Evolutionary conservation across 2,113 vertebrate genomes (phyloP).

Genomic region (human): DNA sequence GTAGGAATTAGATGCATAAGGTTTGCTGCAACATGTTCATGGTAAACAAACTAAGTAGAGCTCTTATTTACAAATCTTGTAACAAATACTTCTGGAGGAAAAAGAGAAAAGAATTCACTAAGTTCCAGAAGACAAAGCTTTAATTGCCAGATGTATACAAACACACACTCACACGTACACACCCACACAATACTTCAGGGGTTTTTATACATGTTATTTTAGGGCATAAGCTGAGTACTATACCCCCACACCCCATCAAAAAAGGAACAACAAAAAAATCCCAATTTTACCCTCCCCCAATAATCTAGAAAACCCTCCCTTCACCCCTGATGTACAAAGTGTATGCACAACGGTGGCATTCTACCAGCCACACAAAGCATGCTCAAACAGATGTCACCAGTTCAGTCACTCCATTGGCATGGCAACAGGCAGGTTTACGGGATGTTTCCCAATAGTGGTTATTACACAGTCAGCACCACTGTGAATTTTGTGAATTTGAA

Average conservation of each 20-base stretch:
- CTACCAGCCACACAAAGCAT: slow-evolving; percentile 81
- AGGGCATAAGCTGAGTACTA: slow-evolving; percentile 82
- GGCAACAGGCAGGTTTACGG: slow-evolving; percentile 75
- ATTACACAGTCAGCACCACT: slow-evolving; percentile 79
- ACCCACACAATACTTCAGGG: slow-evolving; percentile 78
- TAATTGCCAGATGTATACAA: slow-evolving; percentile 77
- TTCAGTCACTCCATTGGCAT: slow-evolving; percentile 65
- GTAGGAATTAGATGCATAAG: slow-evolving; percentile 70
- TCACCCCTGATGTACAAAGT: slow-evolving; percentile 85
- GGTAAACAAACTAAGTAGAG: slow-evolving; percentile 83
- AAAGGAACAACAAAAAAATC: slow-evolving; percentile 63
- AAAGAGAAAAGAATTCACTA: slow-evolving; percentile 73
- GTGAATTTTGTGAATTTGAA: slow-evolving; percentile 70
- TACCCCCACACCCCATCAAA: slow-evolving; percentile 74
- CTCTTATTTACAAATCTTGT: slow-evolving; percentile 87
- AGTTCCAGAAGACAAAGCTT: slow-evolving; percentile 80
- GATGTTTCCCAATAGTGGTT: slow-evolving; percentile 73
- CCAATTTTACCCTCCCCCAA: slow-evolving; percentile 65
- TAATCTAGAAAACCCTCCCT: slow-evolving; percentile 84
- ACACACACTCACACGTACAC: slow-evolving; percentile 75
- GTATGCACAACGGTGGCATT: slow-evolving; percentile 78
- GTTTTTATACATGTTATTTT: slow-evolving; percentile 81
- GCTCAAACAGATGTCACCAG: slow-evolving; percentile 78
- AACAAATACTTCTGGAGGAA: slow-evolving; percentile 84
- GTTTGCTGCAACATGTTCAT: slow-evolving; percentile 81